These are phyloP conservation scores for Acanthoscelides obtectus DNA, from an alignment of 2,888 invertebrate genomes.

Conservation along the genomic window DNA sequence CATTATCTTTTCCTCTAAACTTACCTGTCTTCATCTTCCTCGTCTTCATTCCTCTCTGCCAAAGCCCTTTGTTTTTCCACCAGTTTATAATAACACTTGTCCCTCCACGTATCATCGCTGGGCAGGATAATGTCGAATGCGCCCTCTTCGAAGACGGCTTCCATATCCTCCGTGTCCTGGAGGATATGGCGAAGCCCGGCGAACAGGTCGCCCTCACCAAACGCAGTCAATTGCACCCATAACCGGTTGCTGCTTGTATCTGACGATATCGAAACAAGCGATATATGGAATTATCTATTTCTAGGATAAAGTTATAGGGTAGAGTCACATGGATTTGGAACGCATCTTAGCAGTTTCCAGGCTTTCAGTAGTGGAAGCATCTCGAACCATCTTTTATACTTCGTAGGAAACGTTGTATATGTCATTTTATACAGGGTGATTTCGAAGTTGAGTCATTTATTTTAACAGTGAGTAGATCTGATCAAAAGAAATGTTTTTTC, in stretches of 20 bases:
- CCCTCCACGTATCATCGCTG: conserved; percentile 64
- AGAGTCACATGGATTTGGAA: not conserved
- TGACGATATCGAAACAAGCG: not conserved
- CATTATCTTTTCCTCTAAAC: not conserved
- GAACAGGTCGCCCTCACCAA: conserved; percentile 58
- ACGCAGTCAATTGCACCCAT: conserved; percentile 56
- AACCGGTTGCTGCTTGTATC: conserved; percentile 31
- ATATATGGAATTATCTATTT: not conserved
- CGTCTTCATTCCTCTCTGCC: conserved; percentile 32
- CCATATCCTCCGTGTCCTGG: conserved; percentile 37
- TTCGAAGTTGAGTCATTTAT: too few species aligned
- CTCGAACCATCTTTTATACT: too few species aligned
- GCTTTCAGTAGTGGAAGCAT: too few species aligned
- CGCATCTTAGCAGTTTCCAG: too few species aligned
- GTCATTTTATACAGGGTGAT: too few species aligned
- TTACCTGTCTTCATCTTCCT: conserved; percentile 5
- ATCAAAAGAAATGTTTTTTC: too few species aligned
- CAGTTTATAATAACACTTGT: conserved; percentile 63
- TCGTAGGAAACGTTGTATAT: too few species aligned
- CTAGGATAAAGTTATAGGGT: too few species aligned
- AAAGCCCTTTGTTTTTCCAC: conserved; percentile 59
- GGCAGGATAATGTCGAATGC: conserved; percentile 56
- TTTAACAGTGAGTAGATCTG: too few species aligned
- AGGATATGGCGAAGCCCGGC: conserved; percentile 62
- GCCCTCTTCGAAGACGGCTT: conserved; percentile 24